phyloP scores from a whole-genome alignment of 2,113 vertebrate species.

The Pteronura brasiliensis region DNA sequence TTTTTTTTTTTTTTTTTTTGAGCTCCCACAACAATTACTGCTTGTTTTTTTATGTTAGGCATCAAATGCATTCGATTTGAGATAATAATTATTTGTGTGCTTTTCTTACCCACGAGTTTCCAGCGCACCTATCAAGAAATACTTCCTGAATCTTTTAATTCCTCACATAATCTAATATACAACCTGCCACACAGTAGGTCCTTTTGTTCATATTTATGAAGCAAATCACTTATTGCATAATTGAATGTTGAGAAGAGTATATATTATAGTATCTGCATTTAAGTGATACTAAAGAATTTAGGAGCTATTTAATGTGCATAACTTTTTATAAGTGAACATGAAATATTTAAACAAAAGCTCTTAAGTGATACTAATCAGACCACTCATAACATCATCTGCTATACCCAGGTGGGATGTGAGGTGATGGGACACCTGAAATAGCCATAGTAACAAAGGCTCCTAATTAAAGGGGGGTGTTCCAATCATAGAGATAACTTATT shows the following conservation, averaged over 20 bases:
- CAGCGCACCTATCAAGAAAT: not conserved
- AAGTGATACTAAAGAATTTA: not conserved
- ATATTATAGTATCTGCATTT: not conserved
- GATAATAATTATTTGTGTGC: not conserved
- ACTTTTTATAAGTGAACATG: conserved; percentile 35
- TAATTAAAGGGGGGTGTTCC: not conserved
- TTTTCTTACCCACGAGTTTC: not conserved
- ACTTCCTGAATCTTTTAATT: not conserved
- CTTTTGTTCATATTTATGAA: not conserved
- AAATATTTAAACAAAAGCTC: conserved; percentile 57
- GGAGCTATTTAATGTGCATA: not conserved
- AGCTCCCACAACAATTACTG: not conserved
- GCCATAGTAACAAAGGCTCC: not conserved
- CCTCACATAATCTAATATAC: not conserved
- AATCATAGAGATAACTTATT: not conserved
- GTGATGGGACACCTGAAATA: not conserved
- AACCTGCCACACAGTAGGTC: not conserved
- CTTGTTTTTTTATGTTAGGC: not conserved
- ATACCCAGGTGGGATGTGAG: not conserved
- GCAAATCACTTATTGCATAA: not conserved
- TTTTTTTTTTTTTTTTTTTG: not conserved
- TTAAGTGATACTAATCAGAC: not conserved
- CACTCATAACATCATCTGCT: not conserved
- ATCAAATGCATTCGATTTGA: not conserved
- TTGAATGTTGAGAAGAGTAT: not conserved